phyloP scores from a whole-genome alignment of 2,797 vertebrate genomes.

The Siniperca obscura region DNA sequence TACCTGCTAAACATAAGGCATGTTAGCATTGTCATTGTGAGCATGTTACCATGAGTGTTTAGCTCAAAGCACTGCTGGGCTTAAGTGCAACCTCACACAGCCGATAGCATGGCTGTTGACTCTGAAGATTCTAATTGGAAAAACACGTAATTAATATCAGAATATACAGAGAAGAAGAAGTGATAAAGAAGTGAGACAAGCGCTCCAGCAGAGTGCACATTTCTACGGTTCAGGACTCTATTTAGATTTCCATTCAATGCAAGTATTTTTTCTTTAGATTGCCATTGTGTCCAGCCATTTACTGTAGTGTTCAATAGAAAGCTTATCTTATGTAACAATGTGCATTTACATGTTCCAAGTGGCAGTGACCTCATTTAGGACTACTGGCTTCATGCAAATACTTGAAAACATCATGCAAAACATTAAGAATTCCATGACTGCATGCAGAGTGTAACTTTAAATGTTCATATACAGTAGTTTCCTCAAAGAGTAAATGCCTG shows the following conservation, averaged over 20 bases:
- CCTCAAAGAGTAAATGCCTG: too few relatives aligned
- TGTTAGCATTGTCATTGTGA: background rate
- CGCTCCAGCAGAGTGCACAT: background rate
- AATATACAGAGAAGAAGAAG: background rate
- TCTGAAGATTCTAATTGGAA: background rate
- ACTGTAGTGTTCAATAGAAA: background rate
- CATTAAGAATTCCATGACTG: background rate
- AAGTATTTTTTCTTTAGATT: constrained; percentile 4
- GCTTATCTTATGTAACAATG: background rate
- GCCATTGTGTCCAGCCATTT: background rate
- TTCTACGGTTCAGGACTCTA: background rate
- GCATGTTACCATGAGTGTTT: background rate
- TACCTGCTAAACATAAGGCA: background rate
- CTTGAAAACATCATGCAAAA: constrained; percentile 3
- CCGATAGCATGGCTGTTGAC: background rate
- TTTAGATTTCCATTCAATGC: background rate
- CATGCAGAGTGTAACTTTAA: background rate
- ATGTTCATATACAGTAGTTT: background rate
- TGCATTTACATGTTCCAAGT: background rate
- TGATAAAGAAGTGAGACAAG: background rate
- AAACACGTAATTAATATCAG: background rate
- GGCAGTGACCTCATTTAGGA: constrained; percentile 6
- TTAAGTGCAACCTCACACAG: background rate
- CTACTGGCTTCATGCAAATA: background rate
- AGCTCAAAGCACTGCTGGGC: background rate